Conservation (phyloP, 1,140 invertebrate species). For the Drosophila rhopaloa region DNA sequence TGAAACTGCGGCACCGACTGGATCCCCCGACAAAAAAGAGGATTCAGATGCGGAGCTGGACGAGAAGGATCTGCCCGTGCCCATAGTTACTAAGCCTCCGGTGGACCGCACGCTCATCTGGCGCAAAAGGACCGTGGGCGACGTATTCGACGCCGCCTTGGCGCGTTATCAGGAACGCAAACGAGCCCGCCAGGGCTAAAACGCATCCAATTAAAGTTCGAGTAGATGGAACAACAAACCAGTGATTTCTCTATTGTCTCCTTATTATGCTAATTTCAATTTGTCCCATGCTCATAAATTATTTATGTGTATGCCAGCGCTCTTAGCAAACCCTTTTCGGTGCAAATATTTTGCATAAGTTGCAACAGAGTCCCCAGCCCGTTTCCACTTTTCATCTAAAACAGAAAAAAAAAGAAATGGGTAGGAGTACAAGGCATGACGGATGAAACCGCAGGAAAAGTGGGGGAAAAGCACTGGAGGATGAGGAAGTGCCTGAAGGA, state of each 20-base stretch:
- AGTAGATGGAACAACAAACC: slow-evolving; percentile 36
- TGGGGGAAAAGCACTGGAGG: slow-evolving; percentile 7
- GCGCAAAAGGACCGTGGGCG: slow-evolving; percentile 93
- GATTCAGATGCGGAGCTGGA: slow-evolving; percentile 2
- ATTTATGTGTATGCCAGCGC: slow-evolving; percentile 21
- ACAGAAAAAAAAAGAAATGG: slow-evolving; percentile 8
- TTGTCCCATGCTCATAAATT: slow-evolving; percentile 41
- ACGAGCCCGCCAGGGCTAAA: slow-evolving; percentile 81
- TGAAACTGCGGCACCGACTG: neutral
- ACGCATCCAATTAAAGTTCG: slow-evolving; percentile 14
- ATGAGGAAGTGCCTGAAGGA: slow-evolving; percentile 39
- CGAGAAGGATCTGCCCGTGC: slow-evolving; percentile 24
- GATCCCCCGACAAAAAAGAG: slow-evolving; percentile 1
- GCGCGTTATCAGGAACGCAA: slow-evolving; percentile 92
- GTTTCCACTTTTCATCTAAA: slow-evolving; percentile 13
- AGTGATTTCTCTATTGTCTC: slow-evolving; percentile 44
- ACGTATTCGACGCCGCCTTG: slow-evolving; percentile 91
- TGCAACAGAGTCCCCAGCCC: slow-evolving; percentile 23
- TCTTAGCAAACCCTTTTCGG: slow-evolving; percentile 35
- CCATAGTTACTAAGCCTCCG: slow-evolving; percentile 22
- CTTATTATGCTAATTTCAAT: slow-evolving; percentile 64
- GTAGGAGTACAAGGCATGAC: slow-evolving; percentile 41
- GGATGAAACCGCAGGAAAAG: slow-evolving; percentile 47
- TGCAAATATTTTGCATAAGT: slow-evolving; percentile 67
- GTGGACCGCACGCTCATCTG: slow-evolving; percentile 89